A percentile compares a stretch with the other conserved stretches of the same genome.
Evolutionary conservation across 2,888 invertebrate genomes (phyloP).

Genomic region (Neuroscelio doddi): DNA sequence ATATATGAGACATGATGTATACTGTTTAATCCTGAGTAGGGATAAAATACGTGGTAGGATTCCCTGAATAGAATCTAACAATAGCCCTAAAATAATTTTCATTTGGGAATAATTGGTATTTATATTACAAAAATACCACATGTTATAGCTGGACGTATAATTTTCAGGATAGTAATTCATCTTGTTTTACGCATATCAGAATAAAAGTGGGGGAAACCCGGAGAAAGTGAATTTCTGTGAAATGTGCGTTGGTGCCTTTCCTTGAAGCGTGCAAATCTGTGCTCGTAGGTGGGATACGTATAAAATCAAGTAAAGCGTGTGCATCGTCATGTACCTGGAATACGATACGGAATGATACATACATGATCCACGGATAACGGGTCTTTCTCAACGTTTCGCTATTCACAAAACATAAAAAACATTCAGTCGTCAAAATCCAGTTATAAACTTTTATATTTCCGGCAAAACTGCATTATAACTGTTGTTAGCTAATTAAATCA

Average conservation of each 20-base stretch:
- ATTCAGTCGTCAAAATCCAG: conserved; percentile 29
- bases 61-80: no score
- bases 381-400: conserved; percentile 18
- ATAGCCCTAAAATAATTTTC: no score
- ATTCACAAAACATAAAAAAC: conserved; percentile 28
- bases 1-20: no score
- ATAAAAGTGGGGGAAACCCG: conserved; percentile 48
- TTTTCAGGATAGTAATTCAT: no score
- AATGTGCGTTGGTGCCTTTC: conserved; percentile 57
- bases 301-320: conserved; percentile 20
- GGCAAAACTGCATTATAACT: conserved; percentile 28
- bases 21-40: no score
- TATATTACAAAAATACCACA: no score
- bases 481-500: no score
- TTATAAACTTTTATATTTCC: conserved; percentile 34
- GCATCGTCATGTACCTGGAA: conserved; percentile 21
- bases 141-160: no score
- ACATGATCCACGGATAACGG: conserved; percentile 30
- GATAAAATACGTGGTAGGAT: no score
- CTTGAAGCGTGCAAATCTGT: conserved; percentile 25
- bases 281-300: conserved; percentile 24
- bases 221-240: conserved; percentile 71
- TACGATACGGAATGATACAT: conserved; percentile 19
- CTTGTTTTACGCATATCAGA: no score
- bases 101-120: no score